A percentile compares a stretch with the other conserved stretches of the same genome.
phyloP scores from a whole-genome alignment of 2,888 invertebrate genomes.

The Parthenolecanium corni region DNA sequence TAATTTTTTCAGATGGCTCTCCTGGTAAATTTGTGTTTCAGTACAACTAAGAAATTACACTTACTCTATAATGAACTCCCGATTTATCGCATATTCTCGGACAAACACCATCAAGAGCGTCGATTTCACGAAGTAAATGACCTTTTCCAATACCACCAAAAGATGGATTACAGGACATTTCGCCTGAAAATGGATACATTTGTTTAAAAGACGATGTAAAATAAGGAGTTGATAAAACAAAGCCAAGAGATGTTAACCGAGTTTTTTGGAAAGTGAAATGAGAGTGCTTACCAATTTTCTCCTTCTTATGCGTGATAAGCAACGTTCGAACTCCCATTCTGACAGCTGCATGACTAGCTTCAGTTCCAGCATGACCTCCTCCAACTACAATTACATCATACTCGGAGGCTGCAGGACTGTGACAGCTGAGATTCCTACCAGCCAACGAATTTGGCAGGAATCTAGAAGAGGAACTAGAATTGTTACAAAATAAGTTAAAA shows the following conservation, averaged over 20 bases:
- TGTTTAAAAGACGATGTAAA: not conserved
- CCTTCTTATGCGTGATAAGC: constrained; percentile 69
- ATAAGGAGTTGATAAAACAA: too few species aligned
- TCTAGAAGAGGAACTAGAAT: too few species aligned
- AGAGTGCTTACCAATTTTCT: constrained; percentile 54
- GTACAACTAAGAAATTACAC: not conserved
- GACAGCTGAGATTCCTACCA: too few species aligned
- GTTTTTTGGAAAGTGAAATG: not conserved
- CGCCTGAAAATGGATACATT: constrained; percentile 47
- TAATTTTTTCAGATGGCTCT: too few species aligned
- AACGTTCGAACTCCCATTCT: constrained; percentile 70
- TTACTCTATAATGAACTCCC: constrained; percentile 64
- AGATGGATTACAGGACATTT: constrained; percentile 89
- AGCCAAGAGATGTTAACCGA: not conserved
- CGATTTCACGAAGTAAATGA: constrained; percentile 73
- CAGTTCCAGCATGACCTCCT: constrained; percentile 84
- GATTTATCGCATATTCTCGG: constrained; percentile 66
- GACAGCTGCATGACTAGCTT: constrained; percentile 71
- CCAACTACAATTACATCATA: constrained; percentile 75
- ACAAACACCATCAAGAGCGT: constrained; percentile 78
- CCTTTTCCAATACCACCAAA: constrained; percentile 90
- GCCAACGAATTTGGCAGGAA: too few species aligned
- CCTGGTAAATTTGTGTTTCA: too few species aligned
- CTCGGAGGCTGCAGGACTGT: constrained; percentile 9
- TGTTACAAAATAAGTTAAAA: too few species aligned